Evolutionary conservation across 2,113 vertebrate species (phyloP).

Genomic region (Balaenoptera acutorostrata): DNA sequence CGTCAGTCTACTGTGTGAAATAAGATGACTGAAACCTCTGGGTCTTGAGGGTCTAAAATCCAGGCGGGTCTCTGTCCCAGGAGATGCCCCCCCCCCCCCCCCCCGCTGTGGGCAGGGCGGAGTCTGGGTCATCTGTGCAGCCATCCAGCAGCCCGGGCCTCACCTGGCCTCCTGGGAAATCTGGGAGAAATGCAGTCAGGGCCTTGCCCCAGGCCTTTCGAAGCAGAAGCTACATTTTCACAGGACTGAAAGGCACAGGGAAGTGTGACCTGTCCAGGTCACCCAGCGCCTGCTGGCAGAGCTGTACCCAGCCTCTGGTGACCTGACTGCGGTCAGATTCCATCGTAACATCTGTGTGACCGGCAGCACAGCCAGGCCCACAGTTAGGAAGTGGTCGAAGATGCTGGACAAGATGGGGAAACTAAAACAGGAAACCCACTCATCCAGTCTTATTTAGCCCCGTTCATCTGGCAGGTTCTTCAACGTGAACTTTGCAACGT

Average conservation of each 20-base stretch:
- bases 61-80: background rate
- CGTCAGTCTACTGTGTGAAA: background rate
- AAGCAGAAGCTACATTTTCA: background rate
- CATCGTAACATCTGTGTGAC: rapidly evolving
- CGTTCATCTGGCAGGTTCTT: rapidly evolving
- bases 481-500: rapidly evolving
- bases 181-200: background rate
- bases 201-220: background rate
- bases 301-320: background rate
- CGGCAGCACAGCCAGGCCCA: background rate
- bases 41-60: background rate
- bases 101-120: rapidly evolving
- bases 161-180: background rate
- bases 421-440: background rate
- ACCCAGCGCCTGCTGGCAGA: background rate
- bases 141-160: background rate
- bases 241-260: background rate
- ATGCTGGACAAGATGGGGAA: rapidly evolving
- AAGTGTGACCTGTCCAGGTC: background rate
- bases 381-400: rapidly evolving
- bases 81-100: no score
- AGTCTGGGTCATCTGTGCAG: background rate
- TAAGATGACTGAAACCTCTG: background rate
- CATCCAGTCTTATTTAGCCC: background rate
- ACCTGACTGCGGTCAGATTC: no score